A percentile compares a stretch with the other conserved stretches of the same genome.
Conservation (phyloP, 2,888 invertebrate genomes). For the Melanophora roralis region DNA sequence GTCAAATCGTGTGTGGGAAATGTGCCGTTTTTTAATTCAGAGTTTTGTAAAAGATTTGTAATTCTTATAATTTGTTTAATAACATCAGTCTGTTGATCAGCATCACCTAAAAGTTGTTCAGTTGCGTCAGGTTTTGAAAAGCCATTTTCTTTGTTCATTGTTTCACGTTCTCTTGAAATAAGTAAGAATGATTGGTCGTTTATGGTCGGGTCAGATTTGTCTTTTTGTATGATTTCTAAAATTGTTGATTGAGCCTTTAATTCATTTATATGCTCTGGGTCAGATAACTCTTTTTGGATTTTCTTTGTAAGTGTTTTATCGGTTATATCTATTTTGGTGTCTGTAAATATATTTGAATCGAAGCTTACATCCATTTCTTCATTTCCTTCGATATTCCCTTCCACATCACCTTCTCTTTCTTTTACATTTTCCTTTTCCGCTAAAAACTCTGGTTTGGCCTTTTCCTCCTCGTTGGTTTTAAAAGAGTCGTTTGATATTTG, state of each 20-base stretch:
- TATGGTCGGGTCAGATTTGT: too few species aligned
- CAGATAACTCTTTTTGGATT: not conserved
- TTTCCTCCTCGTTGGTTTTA: not conserved
- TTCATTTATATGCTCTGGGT: not conserved
- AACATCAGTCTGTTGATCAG: not conserved
- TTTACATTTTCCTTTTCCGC: too few species aligned
- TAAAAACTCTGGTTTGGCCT: not conserved
- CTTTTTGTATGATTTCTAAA: not conserved
- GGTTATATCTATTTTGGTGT: not conserved
- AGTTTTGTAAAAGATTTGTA: not conserved
- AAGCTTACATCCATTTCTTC: not conserved
- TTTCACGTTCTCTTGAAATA: too few species aligned
- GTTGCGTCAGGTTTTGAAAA: not conserved
- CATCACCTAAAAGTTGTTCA: not conserved
- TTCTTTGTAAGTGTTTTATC: not conserved
- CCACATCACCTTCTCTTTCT: slow-evolving; percentile 16
- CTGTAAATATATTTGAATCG: not conserved
- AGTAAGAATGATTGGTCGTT: too few species aligned
- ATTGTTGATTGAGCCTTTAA: not conserved
- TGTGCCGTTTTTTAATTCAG: too few species aligned
- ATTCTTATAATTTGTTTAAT: not conserved
- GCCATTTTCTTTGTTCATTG: not conserved
- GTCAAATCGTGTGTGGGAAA: not conserved
- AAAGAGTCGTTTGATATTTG: not conserved
- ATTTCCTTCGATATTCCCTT: too few species aligned